Percentiles rank a stretch among this genome's conserved stretches.
Conservation (phyloP, 2,888 invertebrate genomes). For the Plagodis dolabraria region DNA sequence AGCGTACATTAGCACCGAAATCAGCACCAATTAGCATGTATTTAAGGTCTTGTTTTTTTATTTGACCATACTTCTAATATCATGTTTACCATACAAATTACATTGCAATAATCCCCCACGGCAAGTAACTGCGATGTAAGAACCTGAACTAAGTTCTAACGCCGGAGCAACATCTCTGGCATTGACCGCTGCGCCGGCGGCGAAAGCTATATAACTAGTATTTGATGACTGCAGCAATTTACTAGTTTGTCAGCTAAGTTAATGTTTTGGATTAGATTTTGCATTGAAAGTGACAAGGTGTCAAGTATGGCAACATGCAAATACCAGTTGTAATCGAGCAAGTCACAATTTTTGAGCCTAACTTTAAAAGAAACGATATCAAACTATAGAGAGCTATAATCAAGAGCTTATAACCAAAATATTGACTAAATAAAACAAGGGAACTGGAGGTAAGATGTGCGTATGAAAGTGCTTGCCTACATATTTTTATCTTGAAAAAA, state of each 20-base stretch:
- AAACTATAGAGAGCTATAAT: too few relatives aligned
- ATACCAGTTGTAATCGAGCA: neutral
- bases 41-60: neutral
- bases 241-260: slow-evolving; percentile 30
- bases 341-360: neutral
- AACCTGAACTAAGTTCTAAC: neutral
- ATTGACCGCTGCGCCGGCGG: slow-evolving; percentile 59
- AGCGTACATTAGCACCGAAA: too few relatives aligned
- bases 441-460: too few relatives aligned
- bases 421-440: too few relatives aligned
- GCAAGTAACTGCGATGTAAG: slow-evolving; percentile 17
- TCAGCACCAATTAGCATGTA: too few relatives aligned
- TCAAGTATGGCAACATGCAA: neutral
- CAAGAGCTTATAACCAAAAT: too few relatives aligned
- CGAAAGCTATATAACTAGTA: slow-evolving; percentile 63
- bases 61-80: slow-evolving; percentile 1
- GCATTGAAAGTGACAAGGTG: slow-evolving; percentile 10
- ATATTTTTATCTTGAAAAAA: too few relatives aligned
- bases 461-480: too few relatives aligned
- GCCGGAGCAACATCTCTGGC: slow-evolving; percentile 47
- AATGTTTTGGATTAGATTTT: slow-evolving; percentile 31
- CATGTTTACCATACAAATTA: slow-evolving; percentile 25
- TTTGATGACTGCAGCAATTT: slow-evolving; percentile 32
- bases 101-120: slow-evolving; percentile 24
- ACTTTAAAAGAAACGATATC: neutral